Evolutionary conservation across 2,888 invertebrate species (phyloP).

Genomic region (Troides aeacus): DNA sequence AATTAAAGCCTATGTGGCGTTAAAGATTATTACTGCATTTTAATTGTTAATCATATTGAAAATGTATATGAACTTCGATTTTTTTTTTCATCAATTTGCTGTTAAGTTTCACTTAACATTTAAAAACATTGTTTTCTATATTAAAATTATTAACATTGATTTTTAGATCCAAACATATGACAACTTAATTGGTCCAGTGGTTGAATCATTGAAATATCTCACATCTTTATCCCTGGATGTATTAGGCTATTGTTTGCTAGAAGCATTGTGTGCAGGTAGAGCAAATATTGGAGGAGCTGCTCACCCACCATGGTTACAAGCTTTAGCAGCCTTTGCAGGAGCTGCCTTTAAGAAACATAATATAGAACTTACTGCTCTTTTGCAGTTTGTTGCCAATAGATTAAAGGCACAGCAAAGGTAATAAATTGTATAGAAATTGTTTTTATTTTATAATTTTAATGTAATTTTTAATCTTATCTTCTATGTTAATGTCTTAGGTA

Average conservation of each 20-base stretch:
- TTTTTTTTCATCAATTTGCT: too few relatives aligned
- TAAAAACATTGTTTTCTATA: neutral
- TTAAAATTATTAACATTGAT: slow-evolving; percentile 48
- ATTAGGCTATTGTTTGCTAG: slow-evolving; percentile 96
- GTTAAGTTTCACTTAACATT: neutral
- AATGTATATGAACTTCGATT: too few relatives aligned
- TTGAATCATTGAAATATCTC: slow-evolving; percentile 97
- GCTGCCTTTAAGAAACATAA: slow-evolving; percentile 98
- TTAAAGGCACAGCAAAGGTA: slow-evolving; percentile 97
- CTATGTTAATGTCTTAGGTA: too few relatives aligned
- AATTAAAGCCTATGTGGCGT: too few relatives aligned
- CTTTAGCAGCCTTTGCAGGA: slow-evolving; percentile 96
- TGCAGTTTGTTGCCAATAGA: slow-evolving; percentile 98
- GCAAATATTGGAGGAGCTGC: slow-evolving; percentile 86
- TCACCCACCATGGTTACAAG: slow-evolving; percentile 96
- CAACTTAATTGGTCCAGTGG: slow-evolving; percentile 96
- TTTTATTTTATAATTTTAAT: neutral
- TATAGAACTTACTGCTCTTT: slow-evolving; percentile 95
- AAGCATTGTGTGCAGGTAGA: slow-evolving; percentile 83
- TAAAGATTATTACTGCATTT: too few relatives aligned
- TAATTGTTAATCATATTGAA: too few relatives aligned
- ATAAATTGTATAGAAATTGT: neutral
- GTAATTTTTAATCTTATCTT: neutral
- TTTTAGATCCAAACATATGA: slow-evolving; percentile 95
- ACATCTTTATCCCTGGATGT: slow-evolving; percentile 97